Evolutionary conservation across 2,797 vertebrate species (phyloP), one percentile per base, ranked within the genome.

Genomic region (Eutrigla gurnardus): DNA sequence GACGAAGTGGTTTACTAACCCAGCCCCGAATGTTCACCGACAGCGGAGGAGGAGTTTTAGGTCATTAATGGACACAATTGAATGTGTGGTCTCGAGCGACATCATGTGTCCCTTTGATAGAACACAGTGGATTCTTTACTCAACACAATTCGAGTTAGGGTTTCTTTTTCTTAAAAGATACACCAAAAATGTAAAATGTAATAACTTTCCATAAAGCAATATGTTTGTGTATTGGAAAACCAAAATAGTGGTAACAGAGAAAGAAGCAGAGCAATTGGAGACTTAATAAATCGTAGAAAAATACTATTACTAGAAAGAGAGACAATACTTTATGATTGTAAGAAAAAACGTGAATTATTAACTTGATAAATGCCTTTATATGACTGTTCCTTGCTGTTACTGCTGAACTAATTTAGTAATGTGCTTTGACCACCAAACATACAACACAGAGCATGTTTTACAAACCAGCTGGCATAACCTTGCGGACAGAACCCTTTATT

Each of bases 31-130:
- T 37, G 25, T 52, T 47, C 71, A 39, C 52, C 11, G 14, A 69
- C 14, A 6, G 12, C 6, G 25, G 57, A 76, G 89, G 90, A 78
- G 90, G 91, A 76, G 91, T 66, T 75, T 53, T 49, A 39, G 1
- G 14, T 67, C 0, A 15, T 64, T 1, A 39, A 49, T 35, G 11
- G 39, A 9, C 17, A 36, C 3, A 1, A 59, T 45, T 5, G 6
- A 73, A 76, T 45, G 12, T 13, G 53, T 66, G 90, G 93, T 93
- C 91, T 92, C 70, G 53, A 69, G 86, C 76, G 93, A 90, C 93
- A 89, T 89, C 91, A 33, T 53, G 85, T 50, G 86, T 75, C 32
- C 33, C 0, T 58, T 10, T 58, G 1, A 42, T 4, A 69, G 4
- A 70, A 4, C 15, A 54, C 33, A 46, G 3, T 35, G 37, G 4